These are phyloP conservation scores for Gari tellinella DNA, from an alignment of 2,888 invertebrate species.

Conservation along the genomic window DNA sequence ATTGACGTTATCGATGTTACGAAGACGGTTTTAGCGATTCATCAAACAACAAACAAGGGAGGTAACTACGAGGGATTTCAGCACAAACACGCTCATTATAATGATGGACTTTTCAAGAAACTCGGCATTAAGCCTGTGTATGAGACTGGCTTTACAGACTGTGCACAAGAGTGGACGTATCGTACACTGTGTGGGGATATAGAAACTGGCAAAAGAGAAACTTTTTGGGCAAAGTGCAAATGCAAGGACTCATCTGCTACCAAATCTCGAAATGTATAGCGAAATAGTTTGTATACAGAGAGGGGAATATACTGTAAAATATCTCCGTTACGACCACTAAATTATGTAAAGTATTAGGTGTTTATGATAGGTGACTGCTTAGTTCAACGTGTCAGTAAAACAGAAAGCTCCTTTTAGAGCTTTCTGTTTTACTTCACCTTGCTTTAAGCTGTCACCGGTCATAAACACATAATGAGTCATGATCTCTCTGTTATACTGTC, in stretches of 20 bases:
- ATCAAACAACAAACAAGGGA: slow-evolving; percentile 68
- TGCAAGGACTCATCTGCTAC: slow-evolving; percentile 13
- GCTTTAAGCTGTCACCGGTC: too few species aligned
- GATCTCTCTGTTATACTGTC: too few species aligned
- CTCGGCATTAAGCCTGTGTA: slow-evolving; percentile 54
- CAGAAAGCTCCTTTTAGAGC: too few species aligned
- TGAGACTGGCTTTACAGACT: slow-evolving; percentile 63
- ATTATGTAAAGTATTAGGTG: too few species aligned
- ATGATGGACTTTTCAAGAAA: slow-evolving; percentile 54
- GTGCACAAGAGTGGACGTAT: slow-evolving; percentile 53
- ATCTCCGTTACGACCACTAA: too few species aligned
- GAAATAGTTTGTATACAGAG: too few species aligned
- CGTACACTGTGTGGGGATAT: slow-evolving; percentile 47
- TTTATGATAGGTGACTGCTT: not conserved
- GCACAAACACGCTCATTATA: slow-evolving; percentile 55
- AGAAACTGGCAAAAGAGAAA: slow-evolving; percentile 21
- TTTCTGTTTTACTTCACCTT: too few species aligned
- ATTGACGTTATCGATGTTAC: slow-evolving; percentile 67
- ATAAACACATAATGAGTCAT: too few species aligned
- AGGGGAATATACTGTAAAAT: too few species aligned
- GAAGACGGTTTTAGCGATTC: slow-evolving; percentile 66
- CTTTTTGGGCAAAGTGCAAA: slow-evolving; percentile 49
- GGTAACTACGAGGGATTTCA: slow-evolving; percentile 66
- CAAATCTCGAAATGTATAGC: not conserved
- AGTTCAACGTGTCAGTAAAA: too few species aligned